Evolutionary conservation across 37 sponge, comb jelly and placozoan genomes (phyloP).

Genomic region (Trichoplax adhaerens): DNA sequence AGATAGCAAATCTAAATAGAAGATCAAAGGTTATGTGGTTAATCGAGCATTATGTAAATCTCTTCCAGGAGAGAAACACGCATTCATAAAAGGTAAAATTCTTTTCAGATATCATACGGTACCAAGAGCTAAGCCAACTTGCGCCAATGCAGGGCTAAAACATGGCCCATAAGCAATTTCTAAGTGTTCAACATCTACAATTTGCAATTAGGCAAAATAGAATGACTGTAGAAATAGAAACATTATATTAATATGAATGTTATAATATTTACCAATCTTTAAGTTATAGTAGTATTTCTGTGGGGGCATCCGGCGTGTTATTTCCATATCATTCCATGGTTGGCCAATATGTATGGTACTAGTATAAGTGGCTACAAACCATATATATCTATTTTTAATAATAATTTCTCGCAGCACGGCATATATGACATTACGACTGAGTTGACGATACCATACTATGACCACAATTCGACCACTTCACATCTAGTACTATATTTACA

Average conservation of each 20-base stretch:
- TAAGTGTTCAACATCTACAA: conserved; percentile 16
- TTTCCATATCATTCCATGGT: conserved; percentile 42
- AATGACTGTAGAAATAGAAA: too few relatives aligned
- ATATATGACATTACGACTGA: too few relatives aligned
- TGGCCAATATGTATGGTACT: conserved; percentile 23
- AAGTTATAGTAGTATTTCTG: conserved; percentile 73
- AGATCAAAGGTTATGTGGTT: neutral
- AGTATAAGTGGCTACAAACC: conserved; percentile 14
- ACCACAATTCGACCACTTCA: too few relatives aligned
- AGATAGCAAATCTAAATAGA: conserved; percentile 32
- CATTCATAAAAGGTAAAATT: too few relatives aligned
- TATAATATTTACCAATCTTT: conserved; percentile 27
- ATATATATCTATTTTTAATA: neutral
- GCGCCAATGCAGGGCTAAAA: conserved; percentile 49
- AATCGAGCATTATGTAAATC: too few relatives aligned
- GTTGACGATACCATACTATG: too few relatives aligned
- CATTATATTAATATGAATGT: neutral
- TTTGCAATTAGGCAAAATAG: too few relatives aligned
- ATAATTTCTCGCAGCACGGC: too few relatives aligned
- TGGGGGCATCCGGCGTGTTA: conserved; percentile 51
- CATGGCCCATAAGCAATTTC: conserved; percentile 47
- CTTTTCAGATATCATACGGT: neutral
- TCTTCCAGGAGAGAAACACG: too few relatives aligned
- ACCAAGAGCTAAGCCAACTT: conserved; percentile 54
- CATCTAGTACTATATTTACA: neutral